Conservation (phyloP, 2,797 vertebrate genomes). For the Prunella strophiata region DNA sequence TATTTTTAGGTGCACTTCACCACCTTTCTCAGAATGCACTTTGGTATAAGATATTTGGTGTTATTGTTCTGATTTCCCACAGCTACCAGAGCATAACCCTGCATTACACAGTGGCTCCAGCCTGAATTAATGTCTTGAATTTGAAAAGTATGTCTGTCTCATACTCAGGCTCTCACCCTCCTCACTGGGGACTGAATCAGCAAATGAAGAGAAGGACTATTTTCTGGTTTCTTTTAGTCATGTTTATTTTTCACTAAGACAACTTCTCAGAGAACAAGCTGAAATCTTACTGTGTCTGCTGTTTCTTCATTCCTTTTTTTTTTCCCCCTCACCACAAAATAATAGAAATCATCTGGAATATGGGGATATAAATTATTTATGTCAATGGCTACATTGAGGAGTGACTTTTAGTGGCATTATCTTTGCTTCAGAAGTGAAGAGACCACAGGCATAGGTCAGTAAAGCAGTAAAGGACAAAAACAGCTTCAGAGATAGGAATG, state of each 20-base stretch:
- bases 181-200: not conserved
- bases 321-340: not conserved
- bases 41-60: not conserved
- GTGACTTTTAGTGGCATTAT: not conserved
- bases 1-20: not conserved
- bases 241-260: slow-evolving; percentile 29
- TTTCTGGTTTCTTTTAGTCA: not conserved
- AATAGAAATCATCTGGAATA: not conserved
- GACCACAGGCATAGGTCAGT: not conserved
- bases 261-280: slow-evolving; percentile 16
- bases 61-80: accelerated
- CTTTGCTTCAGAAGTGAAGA: not conserved
- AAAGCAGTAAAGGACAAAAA: not conserved
- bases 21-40: not conserved
- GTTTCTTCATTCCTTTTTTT: not conserved
- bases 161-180: not conserved
- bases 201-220: not conserved
- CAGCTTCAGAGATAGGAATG: not conserved
- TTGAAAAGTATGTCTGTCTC: not conserved
- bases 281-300: not conserved
- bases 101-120: not conserved
- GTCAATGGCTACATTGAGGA: not conserved
- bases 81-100: not conserved
- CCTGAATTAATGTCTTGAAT: not conserved
- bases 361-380: not conserved